phyloP scores from a whole-genome alignment of 1,140 invertebrate genomes.

The Ceratoteleas bidentatus region DNA sequence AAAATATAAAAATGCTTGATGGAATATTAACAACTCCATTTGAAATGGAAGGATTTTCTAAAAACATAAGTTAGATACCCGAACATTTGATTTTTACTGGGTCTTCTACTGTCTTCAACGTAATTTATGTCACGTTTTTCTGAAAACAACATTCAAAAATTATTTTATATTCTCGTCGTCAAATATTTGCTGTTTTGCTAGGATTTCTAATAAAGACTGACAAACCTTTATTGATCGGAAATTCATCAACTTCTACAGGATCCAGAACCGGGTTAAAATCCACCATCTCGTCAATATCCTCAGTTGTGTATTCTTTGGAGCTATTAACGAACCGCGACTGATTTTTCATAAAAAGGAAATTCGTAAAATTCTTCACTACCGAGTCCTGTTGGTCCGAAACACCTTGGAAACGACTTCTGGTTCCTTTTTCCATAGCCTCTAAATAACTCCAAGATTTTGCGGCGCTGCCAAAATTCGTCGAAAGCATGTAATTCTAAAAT shows the following conservation, averaged over 20 bases:
- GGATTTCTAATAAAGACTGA: conserved; percentile 1
- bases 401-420: too few species aligned
- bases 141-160: background rate
- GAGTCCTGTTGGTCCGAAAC: too few species aligned
- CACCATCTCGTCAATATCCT: conserved; percentile 5
- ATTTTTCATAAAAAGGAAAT: background rate
- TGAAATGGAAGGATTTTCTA: too few species aligned
- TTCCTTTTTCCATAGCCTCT: too few species aligned
- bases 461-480: too few species aligned
- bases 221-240: conserved; percentile 15
- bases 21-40: too few species aligned
- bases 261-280: conserved; percentile 11
- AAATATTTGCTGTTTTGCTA: background rate
- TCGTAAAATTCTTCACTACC: background rate
- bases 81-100: too few species aligned
- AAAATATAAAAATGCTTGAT: too few species aligned
- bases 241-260: conserved; percentile 8
- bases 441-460: too few species aligned
- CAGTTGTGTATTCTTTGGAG: conserved; percentile 4
- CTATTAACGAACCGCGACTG: conserved; percentile 8
- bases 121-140: conserved; percentile 18
- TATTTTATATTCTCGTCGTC: background rate
- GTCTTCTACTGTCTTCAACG: conserved; percentile 2
- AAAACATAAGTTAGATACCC: too few species aligned
- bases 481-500: too few species aligned